Base-by-base conservation (phyloP, 2,113 vertebrate species). In the Mustelus asterias region DNA sequence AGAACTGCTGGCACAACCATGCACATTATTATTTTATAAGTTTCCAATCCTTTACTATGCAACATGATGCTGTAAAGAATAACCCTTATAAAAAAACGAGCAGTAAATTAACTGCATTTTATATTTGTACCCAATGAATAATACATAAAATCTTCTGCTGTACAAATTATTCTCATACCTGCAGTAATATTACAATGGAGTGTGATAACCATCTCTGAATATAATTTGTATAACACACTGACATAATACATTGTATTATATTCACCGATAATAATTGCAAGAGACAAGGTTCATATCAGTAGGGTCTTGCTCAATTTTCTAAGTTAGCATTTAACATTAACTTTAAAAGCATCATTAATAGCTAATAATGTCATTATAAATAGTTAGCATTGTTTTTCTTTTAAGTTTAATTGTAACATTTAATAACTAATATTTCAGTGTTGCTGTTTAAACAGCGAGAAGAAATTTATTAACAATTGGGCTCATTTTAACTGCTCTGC, bases 71-170 rank as follows among this genome's bases (percentile, higher is more conserved):
- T 54, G 24, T 48, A 70, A 95, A 95, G 92, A 76, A 72, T 72
- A 95, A 44, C 26, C 24, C 18, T 69, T 10, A 48, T 26, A 70
- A 94, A 72, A 29, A 54, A 70, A 94, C 26, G 70, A 48, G 24
- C 69, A 76, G 14, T 95, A 72, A 95, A 95, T 95, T 72, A 72
- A 54, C 13, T 72, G 69, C 69, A 72, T 72, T 72, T 72, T 70
- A 70, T 95, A 72, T 48, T 95, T 95, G 69, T 18, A 70, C 67
- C 29, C 37, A 70, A 94, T 95, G 44, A 95, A 95, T 95, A 95
- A 95, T 95, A 69, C 41, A 76, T 95, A 48, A 14, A 54, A 72
- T 95, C 22, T 95, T 72, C 41, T 44, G 24, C 29, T 54, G 11
- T 76, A 95, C 67, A 76, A 76, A 95, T 95, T 44, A 95, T 95